phyloP scores from a whole-genome alignment of 2,797 vertebrate species.

The Streptopelia turtur region DNA sequence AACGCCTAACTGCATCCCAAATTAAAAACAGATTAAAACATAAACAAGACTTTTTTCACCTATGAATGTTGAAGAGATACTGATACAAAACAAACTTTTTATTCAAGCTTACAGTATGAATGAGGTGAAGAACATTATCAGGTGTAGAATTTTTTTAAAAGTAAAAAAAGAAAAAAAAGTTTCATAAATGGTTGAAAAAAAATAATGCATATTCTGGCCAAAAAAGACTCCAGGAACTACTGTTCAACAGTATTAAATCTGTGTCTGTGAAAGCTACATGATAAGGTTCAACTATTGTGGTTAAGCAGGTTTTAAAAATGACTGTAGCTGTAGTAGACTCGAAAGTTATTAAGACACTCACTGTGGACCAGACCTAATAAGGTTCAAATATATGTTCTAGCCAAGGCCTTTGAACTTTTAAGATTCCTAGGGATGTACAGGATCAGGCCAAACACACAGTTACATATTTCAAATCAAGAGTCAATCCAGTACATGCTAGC shows the following conservation, averaged over 20 bases:
- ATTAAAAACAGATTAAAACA: background rate
- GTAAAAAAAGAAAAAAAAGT: rapidly evolving
- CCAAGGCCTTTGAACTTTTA: background rate
- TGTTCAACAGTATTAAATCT: background rate
- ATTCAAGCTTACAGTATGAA: background rate
- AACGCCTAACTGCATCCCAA: background rate
- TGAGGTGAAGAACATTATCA: background rate
- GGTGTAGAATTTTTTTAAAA: background rate
- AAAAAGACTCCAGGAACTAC: background rate
- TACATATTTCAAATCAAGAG: background rate
- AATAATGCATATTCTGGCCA: background rate
- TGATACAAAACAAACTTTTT: background rate
- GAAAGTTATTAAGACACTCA: background rate
- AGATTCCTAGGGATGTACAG: background rate
- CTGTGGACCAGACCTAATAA: background rate
- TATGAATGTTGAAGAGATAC: background rate
- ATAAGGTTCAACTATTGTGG: background rate
- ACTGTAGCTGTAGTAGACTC: background rate
- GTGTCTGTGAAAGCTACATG: background rate
- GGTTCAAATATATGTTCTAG: background rate
- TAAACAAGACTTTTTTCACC: background rate
- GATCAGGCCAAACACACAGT: background rate
- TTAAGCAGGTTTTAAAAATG: background rate
- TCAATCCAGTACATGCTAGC: background rate
- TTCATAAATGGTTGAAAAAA: background rate